Base-by-base conservation (phyloP, 2,888 invertebrate species). In the Dromius quadrimaculatus region DNA sequence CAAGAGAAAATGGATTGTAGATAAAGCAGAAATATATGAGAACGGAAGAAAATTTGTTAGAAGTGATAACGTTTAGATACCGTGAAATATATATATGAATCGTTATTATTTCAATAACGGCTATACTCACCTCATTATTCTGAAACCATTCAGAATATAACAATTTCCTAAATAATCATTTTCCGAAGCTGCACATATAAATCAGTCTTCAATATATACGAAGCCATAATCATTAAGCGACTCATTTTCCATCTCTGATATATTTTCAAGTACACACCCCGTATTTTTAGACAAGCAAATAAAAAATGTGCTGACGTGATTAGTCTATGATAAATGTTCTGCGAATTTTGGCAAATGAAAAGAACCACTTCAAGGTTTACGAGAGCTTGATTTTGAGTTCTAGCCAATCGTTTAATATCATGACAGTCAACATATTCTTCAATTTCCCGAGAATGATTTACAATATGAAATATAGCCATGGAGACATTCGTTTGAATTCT, bases 261-360 rank as follows among this genome's bases (percentile, higher is more conserved):
- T 54, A 54, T 54, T 54, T 54, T 13, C 32, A 28, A 28, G 50
- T 28, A 5, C 15, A 54, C 50, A 54, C 50, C 28, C 9, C 23
- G 28, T 54, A 54, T 54, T 32, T 54, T 54, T 54, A 54, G 15
- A 45, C 23, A 54, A 17, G 50, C 50, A 54, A 50, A 17, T 20
- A 34, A 34, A 32, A 63, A 63, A 43, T 45, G 19, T 63, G n/a
- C n/a, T 65, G 47, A 66, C 66, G 66, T 66, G 66, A 41, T 57
- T 66, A 54, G 22, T 22, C 57, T 66, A 66, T 66, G 66, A 66
- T 66, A 28, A 66, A 57, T 50, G 50, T 15, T 22, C 17, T 6
- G 23, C 19, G 57, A 54, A 38, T 50, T 36, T 22, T 54, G 66
- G 54, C 66, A 66, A 66, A 28, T 66, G 5, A n/a, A n/a, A n/a